A percentile compares a stretch with the other conserved stretches of the same genome.
phyloP scores from a whole-genome alignment of 2,797 vertebrate species.

The Urosaurus nigricauda region DNA sequence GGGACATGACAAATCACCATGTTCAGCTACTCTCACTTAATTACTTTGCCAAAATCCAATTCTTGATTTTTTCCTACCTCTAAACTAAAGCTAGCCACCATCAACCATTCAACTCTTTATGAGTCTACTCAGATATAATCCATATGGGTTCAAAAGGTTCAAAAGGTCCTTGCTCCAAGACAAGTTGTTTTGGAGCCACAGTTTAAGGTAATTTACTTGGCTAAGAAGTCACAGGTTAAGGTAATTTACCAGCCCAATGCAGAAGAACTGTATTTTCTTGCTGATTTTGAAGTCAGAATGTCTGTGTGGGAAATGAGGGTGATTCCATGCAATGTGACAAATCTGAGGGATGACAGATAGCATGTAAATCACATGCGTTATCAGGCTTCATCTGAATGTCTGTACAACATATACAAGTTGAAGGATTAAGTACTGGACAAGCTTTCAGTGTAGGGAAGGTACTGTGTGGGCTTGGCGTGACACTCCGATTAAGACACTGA shows the following conservation, averaged over 20 bases:
- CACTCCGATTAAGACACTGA: constrained; percentile 93
- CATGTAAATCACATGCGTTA: constrained; percentile 88
- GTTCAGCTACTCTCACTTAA: neutral
- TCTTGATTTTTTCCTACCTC: constrained; percentile 73
- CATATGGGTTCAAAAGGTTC: neutral
- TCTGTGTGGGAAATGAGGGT: constrained; percentile 7
- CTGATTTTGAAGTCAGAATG: neutral
- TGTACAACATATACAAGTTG: constrained; percentile 87
- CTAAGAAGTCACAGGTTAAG: neutral
- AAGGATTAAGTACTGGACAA: constrained; percentile 88
- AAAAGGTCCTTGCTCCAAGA: constrained; percentile 41
- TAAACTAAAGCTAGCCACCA: constrained; percentile 67
- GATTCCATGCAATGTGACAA: constrained; percentile 68
- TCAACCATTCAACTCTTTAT: neutral
- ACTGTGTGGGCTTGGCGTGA: constrained; percentile 82
- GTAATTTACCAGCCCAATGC: neutral
- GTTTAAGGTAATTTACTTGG: neutral
- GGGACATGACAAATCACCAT: neutral
- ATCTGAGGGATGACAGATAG: constrained; percentile 79
- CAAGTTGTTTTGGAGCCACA: constrained; percentile 45
- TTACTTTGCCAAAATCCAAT: constrained; percentile 17
- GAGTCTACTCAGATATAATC: neutral
- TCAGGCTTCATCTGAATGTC: constrained; percentile 84
- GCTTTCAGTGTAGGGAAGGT: constrained; percentile 77
- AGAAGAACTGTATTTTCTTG: neutral